These are phyloP conservation scores for Pogonognathellus flavescens DNA, from an alignment of 1,140 invertebrate genomes.

Conservation along the genomic window DNA sequence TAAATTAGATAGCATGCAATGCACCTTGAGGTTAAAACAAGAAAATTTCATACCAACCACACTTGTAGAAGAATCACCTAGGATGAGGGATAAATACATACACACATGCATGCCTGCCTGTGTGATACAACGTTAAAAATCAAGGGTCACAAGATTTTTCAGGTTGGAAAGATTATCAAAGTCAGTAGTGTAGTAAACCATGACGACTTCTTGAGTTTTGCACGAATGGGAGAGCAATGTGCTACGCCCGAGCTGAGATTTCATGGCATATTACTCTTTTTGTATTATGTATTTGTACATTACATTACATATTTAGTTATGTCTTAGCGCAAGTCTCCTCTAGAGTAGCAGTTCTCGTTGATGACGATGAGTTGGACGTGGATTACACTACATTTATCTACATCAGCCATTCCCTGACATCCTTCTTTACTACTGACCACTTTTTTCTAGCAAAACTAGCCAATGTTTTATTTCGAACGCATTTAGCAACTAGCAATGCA, in stretches of 20 bases:
- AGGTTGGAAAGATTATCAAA: conserved; percentile 65
- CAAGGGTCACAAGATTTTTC: conserved; percentile 61
- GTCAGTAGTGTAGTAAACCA: conserved; percentile 64
- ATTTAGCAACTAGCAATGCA: conserved; percentile 23
- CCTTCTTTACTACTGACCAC: conserved; percentile 21
- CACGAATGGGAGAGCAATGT: conserved; percentile 50
- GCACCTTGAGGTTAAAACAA: conserved; percentile 6
- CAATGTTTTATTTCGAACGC: conserved; percentile 9
- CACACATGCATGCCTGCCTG: neutral
- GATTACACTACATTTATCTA: conserved; percentile 6
- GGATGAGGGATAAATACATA: neutral
- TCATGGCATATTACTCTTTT: conserved; percentile 61
- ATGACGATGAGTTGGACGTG: conserved; percentile 23
- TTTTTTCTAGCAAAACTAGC: conserved; percentile 6
- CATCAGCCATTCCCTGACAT: conserved; percentile 17
- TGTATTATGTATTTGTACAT: conserved; percentile 46
- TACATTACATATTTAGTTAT: conserved; percentile 45
- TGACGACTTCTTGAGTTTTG: conserved; percentile 55
- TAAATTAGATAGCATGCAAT: neutral
- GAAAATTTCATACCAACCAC: neutral
- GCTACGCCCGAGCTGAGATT: conserved; percentile 51
- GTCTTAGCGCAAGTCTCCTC: conserved; percentile 22
- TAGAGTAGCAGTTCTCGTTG: neutral
- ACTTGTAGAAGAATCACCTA: neutral
- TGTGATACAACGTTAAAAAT: conserved; percentile 30